Percentiles rank a stretch among this genome's conserved stretches.
phyloP scores from a whole-genome alignment of 2,888 invertebrate species.

The Graphium colonna region DNA sequence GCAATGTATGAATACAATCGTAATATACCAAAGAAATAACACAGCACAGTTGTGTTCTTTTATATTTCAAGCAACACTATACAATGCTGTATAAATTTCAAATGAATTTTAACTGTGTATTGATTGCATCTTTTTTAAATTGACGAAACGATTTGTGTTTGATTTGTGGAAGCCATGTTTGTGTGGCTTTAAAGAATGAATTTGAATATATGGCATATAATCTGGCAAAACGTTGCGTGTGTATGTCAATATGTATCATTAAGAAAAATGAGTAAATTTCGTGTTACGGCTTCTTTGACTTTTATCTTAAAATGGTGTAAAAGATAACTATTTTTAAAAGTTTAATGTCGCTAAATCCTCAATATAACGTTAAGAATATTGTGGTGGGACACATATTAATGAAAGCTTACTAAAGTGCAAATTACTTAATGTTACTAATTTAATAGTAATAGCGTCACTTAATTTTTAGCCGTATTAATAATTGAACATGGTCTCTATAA shows the following conservation, averaged over 20 bases:
- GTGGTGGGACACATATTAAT: too few species aligned
- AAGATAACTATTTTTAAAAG: background rate
- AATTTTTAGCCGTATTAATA: background rate
- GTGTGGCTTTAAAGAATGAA: too few species aligned
- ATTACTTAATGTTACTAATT: constrained; percentile 2
- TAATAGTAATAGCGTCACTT: background rate
- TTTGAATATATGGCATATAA: too few species aligned
- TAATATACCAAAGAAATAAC: constrained; percentile 15
- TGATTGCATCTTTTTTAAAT: background rate
- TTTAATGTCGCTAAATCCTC: background rate
- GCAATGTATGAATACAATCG: background rate
- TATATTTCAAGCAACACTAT: constrained; percentile 19
- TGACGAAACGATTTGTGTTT: background rate
- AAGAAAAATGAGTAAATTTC: constrained; percentile 2
- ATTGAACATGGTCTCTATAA: background rate
- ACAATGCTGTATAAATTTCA: constrained; percentile 7
- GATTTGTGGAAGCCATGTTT: background rate
- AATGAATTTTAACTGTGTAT: background rate
- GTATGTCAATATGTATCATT: too few species aligned
- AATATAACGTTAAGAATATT: background rate
- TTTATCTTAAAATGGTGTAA: too few species aligned
- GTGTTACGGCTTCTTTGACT: background rate
- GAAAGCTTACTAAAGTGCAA: constrained; percentile 2
- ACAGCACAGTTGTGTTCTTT: background rate
- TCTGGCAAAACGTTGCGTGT: too few species aligned